Base-by-base conservation (phyloP, 1,140 invertebrate species). In the Bombus turneri region DNA sequence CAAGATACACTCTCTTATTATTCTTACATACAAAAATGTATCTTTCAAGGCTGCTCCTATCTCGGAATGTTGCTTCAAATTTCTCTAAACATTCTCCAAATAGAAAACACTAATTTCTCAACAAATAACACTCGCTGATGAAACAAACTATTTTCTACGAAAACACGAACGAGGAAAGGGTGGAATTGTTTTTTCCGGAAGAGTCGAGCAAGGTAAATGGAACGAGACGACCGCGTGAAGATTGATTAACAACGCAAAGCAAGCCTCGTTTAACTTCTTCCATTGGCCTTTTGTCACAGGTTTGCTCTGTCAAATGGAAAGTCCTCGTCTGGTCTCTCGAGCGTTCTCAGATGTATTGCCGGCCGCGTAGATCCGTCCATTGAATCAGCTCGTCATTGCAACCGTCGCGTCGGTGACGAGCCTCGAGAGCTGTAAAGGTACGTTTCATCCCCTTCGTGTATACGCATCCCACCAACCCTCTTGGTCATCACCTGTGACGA, bases 241-340 rank as follows among this genome's bases (percentile, higher is more conserved):
- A 81, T 81, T 59, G 68, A 81, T 81, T 57, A 72, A 57, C 79
- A 81, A 71, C 66, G 78, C 43, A 57, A 53, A 57, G 43, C 34
- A 43, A 57, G 79, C 68, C 34, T 59, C 34, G 79, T 81, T 81
- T 72, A 72, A 72, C 68, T 72, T 81, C 68, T 57, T 71, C 47
- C 68, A 71, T 72, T 47, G 39, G 47, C 68, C 68, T 80, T 81
- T 81, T 81, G 79, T 81, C 66, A 39, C 79, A 47, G 68, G 68
- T 81, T 81, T 57, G 79, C 66, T 71, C 79, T 59, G 68, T 81
- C 66, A 72, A 72, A 81, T 72, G 79, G 79, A 81, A 81, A 81
- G 68, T 81, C 66, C 79, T 81, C 68, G 79, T 81, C 79, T 72
- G 43, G 47, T 9, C 68, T 53, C 79, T 81, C 79, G 68, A 81